Percentiles rank a stretch among this genome's conserved stretches.
phyloP scores from a whole-genome alignment of 2,888 invertebrate genomes.

The Chrysomela aeneicollis region DNA sequence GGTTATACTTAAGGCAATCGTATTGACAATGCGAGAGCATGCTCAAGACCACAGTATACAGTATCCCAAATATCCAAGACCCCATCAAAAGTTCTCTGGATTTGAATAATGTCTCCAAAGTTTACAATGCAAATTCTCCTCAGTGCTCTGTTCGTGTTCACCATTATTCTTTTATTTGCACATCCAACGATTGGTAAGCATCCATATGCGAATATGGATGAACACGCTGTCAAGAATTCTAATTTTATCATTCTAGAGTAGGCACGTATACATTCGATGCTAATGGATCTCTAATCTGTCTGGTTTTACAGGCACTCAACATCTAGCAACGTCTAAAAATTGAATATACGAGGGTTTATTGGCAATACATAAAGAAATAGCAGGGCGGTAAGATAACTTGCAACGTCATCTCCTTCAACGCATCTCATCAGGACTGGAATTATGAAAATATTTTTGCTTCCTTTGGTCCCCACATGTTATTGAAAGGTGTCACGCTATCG shows the following conservation, averaged over 20 bases:
- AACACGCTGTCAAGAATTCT: constrained; percentile 3
- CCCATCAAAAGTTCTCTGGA: not conserved
- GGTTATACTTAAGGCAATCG: no score
- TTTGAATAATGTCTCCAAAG: not conserved
- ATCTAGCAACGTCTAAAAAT: constrained; percentile 13
- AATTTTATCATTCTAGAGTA: constrained; percentile 9
- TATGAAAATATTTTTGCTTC: no score
- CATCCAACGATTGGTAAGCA: not conserved
- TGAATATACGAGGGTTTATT: not conserved
- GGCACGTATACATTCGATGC: constrained; percentile 11
- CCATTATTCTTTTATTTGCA: not conserved
- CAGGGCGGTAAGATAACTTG: not conserved
- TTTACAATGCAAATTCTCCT: not conserved
- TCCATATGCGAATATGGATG: not conserved
- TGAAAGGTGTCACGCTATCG: no score
- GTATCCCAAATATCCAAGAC: no score
- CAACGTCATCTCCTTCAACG: no score
- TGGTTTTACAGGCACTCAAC: constrained; percentile 12
- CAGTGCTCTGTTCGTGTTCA: not conserved
- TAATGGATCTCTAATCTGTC: constrained; percentile 19
- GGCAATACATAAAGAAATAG: not conserved
- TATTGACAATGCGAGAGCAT: no score
- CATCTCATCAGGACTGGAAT: no score
- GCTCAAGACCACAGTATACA: no score
- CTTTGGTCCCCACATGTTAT: no score